Evolutionary conservation across 2,888 invertebrate species (phyloP).

Genomic region (Yponomeuta evonymella): DNA sequence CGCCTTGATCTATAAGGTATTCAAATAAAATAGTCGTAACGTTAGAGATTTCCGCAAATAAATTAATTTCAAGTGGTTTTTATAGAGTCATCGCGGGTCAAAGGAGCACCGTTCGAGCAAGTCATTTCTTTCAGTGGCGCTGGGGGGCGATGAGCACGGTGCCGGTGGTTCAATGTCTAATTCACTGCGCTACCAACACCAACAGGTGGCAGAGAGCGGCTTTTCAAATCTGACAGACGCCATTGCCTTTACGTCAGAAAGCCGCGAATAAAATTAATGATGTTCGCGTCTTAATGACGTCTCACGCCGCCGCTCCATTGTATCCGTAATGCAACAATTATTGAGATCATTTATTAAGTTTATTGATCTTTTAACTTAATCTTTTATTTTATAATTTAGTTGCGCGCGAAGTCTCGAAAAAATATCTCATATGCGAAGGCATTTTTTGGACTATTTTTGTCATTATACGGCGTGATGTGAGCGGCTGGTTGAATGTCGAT

Average conservation of each 20-base stretch:
- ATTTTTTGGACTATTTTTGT: slow-evolving; percentile 76
- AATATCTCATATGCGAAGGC: slow-evolving; percentile 72
- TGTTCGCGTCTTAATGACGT: slow-evolving; percentile 75
- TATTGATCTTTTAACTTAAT: slow-evolving; percentile 77
- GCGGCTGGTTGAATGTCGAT: slow-evolving; percentile 72
- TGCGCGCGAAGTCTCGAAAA: slow-evolving; percentile 70
- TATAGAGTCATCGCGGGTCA: slow-evolving; percentile 12
- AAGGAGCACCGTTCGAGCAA: slow-evolving; percentile 36
- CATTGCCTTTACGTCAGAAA: slow-evolving; percentile 72
- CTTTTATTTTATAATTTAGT: slow-evolving; percentile 77
- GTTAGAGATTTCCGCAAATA: no score
- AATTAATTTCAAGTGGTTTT: no score
- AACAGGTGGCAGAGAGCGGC: slow-evolving; percentile 72
- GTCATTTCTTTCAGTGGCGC: slow-evolving; percentile 58
- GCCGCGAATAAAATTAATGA: slow-evolving; percentile 77
- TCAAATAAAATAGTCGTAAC: no score
- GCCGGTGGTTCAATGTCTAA: slow-evolving; percentile 8
- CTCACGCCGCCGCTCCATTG: slow-evolving; percentile 75
- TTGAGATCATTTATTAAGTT: slow-evolving; percentile 77
- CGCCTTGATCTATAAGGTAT: no score
- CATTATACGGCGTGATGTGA: slow-evolving; percentile 76
- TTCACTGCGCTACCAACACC: slow-evolving; percentile 48
- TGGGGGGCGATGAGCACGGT: not conserved
- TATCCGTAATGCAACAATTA: slow-evolving; percentile 76
- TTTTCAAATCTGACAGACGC: slow-evolving; percentile 75